phyloP scores from a whole-genome alignment of 2,113 vertebrate species.

The Petaurus breviceps region DNA sequence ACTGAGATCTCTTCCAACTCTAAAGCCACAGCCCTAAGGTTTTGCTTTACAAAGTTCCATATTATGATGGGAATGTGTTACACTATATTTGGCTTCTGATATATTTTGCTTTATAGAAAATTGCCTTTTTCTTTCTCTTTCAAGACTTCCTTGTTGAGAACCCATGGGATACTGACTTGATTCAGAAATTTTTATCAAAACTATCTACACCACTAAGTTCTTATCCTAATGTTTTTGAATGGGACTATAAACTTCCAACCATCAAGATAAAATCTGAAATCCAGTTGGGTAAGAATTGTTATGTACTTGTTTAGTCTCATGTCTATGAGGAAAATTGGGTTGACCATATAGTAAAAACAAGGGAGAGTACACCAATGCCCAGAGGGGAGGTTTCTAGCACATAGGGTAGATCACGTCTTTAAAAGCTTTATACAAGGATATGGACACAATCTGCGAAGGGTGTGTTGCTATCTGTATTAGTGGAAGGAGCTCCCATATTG shows the following conservation, averaged over 20 bases:
- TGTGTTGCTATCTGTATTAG: background rate
- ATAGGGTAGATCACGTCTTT: background rate
- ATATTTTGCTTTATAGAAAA: background rate
- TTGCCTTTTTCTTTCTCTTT: background rate
- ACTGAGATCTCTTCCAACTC: background rate
- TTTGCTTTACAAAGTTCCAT: background rate
- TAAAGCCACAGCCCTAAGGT: background rate
- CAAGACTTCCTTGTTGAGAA: constrained; percentile 83
- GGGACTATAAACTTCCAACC: constrained; percentile 84
- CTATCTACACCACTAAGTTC: constrained; percentile 86
- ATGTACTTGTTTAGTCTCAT: background rate
- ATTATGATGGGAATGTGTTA: background rate
- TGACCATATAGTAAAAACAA: background rate
- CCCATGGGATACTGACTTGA: constrained; percentile 90
- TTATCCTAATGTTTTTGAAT: constrained; percentile 83
- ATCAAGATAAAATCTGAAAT: constrained; percentile 87
- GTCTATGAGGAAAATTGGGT: background rate
- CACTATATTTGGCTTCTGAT: background rate
- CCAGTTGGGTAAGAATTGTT: constrained; percentile 86
- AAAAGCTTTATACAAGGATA: background rate
- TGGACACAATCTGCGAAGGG: background rate
- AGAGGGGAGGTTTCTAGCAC: background rate
- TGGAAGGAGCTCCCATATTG: background rate
- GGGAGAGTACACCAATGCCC: background rate
- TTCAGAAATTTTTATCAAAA: constrained; percentile 83